phyloP scores from a whole-genome alignment of 1,140 invertebrate genomes.

The Belonocnema kinseyi region DNA sequence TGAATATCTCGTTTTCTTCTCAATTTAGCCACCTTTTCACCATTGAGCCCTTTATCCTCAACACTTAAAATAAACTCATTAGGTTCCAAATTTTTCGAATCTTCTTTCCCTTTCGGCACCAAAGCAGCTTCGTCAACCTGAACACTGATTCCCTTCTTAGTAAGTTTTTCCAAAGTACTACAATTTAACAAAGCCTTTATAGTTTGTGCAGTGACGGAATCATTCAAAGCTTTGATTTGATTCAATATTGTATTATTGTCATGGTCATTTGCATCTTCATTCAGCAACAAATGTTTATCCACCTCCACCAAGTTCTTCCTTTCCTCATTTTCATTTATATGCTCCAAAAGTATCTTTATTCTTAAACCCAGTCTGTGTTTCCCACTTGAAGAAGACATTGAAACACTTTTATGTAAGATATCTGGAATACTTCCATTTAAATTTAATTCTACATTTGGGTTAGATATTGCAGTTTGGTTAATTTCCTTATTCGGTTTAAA shows the following conservation, averaged over 20 bases:
- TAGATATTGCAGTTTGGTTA: neutral
- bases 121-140: neutral
- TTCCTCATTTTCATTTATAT: conserved; percentile 50
- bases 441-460: conserved; percentile 38
- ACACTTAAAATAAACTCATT: too few species aligned
- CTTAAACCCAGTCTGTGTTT: conserved; percentile 34
- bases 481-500: neutral
- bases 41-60: too few species aligned
- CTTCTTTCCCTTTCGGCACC: neutral
- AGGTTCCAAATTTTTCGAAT: neutral
- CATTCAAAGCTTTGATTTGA: conserved; percentile 49
- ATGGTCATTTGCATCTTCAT: conserved; percentile 39
- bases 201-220: conserved; percentile 42
- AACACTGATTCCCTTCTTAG: neutral
- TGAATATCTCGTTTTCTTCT: too few species aligned
- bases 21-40: too few species aligned
- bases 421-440: too few species aligned
- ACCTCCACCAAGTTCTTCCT: conserved; percentile 51
- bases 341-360: conserved; percentile 52
- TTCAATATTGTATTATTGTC: conserved; percentile 40
- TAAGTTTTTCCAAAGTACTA: neutral
- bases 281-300: conserved; percentile 49
- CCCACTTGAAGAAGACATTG: too few species aligned
- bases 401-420: too few species aligned
- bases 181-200: conserved; percentile 52